Evolutionary conservation across 92 coral and sea anemone genomes (phyloP), one percentile per base, ranked within the genome.

Genomic region (Scolanthus callimorphus): DNA sequence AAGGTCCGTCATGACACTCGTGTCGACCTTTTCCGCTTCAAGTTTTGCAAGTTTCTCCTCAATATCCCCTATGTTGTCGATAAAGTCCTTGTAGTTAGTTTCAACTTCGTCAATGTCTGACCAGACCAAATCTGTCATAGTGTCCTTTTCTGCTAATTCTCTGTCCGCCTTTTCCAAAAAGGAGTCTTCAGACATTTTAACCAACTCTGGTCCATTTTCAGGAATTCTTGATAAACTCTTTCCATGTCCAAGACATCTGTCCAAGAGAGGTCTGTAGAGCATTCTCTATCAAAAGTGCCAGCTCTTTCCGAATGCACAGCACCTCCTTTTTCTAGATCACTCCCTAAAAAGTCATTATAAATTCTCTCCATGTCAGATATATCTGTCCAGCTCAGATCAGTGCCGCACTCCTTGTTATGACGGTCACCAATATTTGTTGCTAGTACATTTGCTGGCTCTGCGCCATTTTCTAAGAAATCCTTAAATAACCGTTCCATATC

Each of bases 41-140:
- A 46, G 6, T 46, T 31, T 65, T 47, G 29, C 63, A 6, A 62
- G 30, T 15, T 29, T 56, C 2, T 46, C 56, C 1, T 67, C 71
- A 27, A 43, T 28, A 28, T 48, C 72, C 10, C 27, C 66, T 24
- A 69, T 58, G 55, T 57, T 78, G 47, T 43, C 58, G 29, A 55
- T 39, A 22, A 55, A 63, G 15, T 39, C 79, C 46, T 22, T 39
- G 47, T 78, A 65, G 17, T 67, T 53, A 10, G 68, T 70, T 31
- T 78, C 79, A 17, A 58, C 45, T 25, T 71, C 74, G 11, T 44
- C 48, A 3, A 78, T 53, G 23, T 78, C 78, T 55, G 15, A 27
- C 85, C 78, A 70, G 21, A 59, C 44, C 19, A 70, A 62, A 38
- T 78, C 85, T 0, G 85, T 70, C 71, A 78, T 63, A 28, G 53